Conservation (phyloP, 2,113 vertebrate species). For the Uria aalge region DNA sequence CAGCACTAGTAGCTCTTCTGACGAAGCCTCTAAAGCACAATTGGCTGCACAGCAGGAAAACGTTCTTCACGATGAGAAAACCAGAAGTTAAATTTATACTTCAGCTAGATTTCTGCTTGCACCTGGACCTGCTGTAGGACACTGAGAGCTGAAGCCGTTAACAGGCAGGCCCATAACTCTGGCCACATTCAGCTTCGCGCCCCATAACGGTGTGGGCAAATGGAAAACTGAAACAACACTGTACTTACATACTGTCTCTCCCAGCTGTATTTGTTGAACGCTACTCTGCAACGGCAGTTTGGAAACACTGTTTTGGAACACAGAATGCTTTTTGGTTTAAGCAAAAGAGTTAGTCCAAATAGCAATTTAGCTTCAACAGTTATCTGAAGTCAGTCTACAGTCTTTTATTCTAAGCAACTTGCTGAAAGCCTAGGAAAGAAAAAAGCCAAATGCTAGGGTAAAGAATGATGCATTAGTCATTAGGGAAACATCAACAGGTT, state of each 20-base stretch:
- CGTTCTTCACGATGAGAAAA: not conserved
- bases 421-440: not conserved
- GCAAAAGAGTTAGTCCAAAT: not conserved
- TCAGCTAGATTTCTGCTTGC: not conserved
- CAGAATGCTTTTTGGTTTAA: not conserved
- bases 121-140: not conserved
- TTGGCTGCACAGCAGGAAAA: not conserved
- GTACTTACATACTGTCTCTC: not conserved
- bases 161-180: not conserved
- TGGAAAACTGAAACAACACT: not conserved
- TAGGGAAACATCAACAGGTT: not conserved
- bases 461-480: not conserved
- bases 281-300: not conserved
- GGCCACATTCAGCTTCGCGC: not conserved
- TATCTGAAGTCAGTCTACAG: not conserved
- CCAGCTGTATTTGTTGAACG: not conserved
- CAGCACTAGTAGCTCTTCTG: not conserved
- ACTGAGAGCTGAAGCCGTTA: not conserved
- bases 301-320: not conserved
- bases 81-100: not conserved
- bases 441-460: not conserved
- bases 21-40: not conserved
- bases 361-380: not conserved
- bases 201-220: not conserved
- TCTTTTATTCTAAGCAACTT: not conserved